Percentiles rank a stretch among this genome's conserved stretches.
Conservation (phyloP, 2,888 invertebrate genomes). For the Sarcophaga variegata region DNA sequence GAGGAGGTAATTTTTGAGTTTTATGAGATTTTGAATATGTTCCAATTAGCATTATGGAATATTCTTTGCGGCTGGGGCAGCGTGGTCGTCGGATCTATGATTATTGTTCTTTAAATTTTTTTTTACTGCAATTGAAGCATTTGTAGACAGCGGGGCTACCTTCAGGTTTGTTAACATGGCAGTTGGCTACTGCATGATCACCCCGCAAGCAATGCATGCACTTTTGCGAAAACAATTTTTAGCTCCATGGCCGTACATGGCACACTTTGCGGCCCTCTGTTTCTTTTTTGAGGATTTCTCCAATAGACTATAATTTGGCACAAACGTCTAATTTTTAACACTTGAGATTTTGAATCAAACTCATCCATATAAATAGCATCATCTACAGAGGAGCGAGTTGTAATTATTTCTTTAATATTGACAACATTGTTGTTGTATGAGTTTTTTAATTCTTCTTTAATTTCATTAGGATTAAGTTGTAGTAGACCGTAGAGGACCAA, state of each 20-base stretch:
- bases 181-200: slow-evolving; percentile 6
- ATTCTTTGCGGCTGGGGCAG: slow-evolving; percentile 3
- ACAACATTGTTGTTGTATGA: background rate
- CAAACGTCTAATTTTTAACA: slow-evolving; percentile 17
- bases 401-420: slow-evolving; percentile 14
- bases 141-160: background rate
- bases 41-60: background rate
- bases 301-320: slow-evolving; percentile 8
- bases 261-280: slow-evolving; percentile 34
- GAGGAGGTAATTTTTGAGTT: too few relatives aligned
- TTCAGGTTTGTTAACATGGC: background rate
- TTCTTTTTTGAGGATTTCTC: slow-evolving; percentile 26
- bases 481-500: slow-evolving; percentile 19
- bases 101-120: slow-evolving; percentile 16
- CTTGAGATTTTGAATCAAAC: slow-evolving; percentile 11
- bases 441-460: background rate
- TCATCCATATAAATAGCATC: slow-evolving; percentile 30
- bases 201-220: slow-evolving; percentile 3
- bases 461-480: background rate
- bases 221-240: slow-evolving; percentile 25
- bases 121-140: slow-evolving; percentile 19
- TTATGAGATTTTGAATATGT: background rate
- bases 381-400: slow-evolving; percentile 2
- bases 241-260: slow-evolving; percentile 40
- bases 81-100: slow-evolving; percentile 20